Conservation (phyloP, 2,888 invertebrate genomes). For the Helobdella robusta region DNA sequence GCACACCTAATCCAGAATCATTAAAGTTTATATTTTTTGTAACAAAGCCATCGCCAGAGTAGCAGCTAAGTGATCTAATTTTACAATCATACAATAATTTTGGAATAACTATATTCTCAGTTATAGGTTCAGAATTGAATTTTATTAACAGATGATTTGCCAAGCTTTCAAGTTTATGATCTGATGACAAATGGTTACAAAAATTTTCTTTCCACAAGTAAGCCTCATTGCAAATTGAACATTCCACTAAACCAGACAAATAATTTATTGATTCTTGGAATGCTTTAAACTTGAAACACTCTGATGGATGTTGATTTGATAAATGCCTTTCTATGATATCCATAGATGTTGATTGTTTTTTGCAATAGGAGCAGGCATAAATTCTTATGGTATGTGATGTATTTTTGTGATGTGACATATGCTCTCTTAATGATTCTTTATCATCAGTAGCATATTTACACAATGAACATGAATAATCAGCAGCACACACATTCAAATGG, state of each 20-base stretch:
- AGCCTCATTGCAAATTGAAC: constrained; percentile 25
- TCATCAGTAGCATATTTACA: constrained; percentile 20
- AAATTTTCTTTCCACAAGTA: constrained; percentile 27
- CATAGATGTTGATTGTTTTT: constrained; percentile 23
- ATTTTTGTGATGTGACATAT: constrained; percentile 28
- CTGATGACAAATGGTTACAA: constrained; percentile 20
- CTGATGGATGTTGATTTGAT: constrained; percentile 15
- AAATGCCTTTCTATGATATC: constrained; percentile 26
- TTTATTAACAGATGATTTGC: neutral
- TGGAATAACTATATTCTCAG: neutral
- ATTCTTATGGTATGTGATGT: constrained; percentile 19
- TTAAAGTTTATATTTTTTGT: neutral
- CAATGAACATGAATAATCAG: constrained; percentile 19
- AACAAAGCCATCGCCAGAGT: neutral
- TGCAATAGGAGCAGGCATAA: constrained; percentile 27
- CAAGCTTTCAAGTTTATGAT: constrained; percentile 21
- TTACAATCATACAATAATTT: neutral
- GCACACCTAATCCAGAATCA: neutral
- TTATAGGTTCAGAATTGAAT: neutral
- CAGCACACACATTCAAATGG: constrained; percentile 3
- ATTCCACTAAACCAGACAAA: constrained; percentile 24
- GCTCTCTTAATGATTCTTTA: constrained; percentile 19
- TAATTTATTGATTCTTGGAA: constrained; percentile 22
- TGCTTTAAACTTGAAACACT: constrained; percentile 27
- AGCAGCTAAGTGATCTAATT: neutral